A percentile compares a stretch with the other conserved stretches of the same genome.
Evolutionary conservation across 2,888 invertebrate species (phyloP).

Genomic region (Cantharis nigra): DNA sequence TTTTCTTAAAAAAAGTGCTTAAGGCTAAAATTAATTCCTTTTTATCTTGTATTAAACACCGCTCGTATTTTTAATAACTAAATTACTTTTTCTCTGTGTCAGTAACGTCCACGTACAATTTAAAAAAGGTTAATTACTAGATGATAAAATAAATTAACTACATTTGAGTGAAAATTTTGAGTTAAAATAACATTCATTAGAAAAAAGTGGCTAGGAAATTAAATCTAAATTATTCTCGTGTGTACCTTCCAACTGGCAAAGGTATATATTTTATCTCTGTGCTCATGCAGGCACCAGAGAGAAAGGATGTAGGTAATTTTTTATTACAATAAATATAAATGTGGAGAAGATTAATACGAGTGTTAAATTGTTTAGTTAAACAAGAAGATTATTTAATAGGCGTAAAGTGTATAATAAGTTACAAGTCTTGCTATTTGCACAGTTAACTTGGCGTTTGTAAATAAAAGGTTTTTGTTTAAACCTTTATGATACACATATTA

Average conservation of each 20-base stretch:
- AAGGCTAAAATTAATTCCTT: not conserved
- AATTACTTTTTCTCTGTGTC: not conserved
- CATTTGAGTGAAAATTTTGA: not conserved
- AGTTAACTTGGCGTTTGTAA: slow-evolving; percentile 8
- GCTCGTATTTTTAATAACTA: not conserved
- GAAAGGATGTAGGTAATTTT: not conserved
- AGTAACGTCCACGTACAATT: not conserved
- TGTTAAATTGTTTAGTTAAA: slow-evolving; percentile 10
- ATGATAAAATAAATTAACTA: not conserved
- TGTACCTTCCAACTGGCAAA: not conserved
- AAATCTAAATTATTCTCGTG: not conserved
- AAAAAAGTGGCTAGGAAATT: not conserved
- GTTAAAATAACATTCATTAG: not conserved
- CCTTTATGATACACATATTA: slow-evolving; percentile 13
- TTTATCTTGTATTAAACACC: not conserved
- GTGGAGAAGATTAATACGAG: not conserved
- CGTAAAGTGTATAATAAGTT: not conserved
- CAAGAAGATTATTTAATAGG: slow-evolving; percentile 6
- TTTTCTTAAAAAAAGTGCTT: not conserved
- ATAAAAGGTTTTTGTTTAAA: slow-evolving; percentile 13
- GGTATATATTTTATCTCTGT: not conserved
- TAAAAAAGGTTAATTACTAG: not conserved
- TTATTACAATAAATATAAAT: not conserved
- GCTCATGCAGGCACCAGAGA: not conserved
- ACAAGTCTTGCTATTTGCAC: not conserved